A percentile compares a stretch with the other conserved stretches of the same genome.
phyloP scores from a whole-genome alignment of 2,113 vertebrate genomes.

The Tapirus terrestris region DNA sequence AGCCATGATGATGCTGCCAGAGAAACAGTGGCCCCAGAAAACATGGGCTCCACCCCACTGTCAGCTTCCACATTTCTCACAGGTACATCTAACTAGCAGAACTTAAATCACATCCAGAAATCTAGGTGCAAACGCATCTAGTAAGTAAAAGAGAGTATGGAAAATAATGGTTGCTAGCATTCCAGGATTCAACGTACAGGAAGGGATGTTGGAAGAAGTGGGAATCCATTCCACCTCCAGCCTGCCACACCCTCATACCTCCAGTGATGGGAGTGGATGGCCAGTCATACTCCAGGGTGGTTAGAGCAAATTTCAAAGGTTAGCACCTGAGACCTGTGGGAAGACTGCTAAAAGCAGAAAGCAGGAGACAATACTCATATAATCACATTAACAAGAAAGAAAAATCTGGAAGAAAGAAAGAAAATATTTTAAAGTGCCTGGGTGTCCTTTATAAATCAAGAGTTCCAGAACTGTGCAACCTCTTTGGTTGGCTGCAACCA shows the following conservation, averaged over 20 bases:
- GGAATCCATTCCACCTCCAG: neutral
- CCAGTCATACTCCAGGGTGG: neutral
- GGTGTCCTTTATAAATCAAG: neutral
- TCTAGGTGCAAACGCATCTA: neutral
- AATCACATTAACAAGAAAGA: neutral
- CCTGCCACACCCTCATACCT: neutral
- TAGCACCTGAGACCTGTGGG: neutral
- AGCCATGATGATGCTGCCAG: neutral
- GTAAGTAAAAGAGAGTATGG: neutral
- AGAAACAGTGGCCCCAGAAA: neutral
- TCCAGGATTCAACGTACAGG: neutral
- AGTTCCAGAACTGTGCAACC: neutral
- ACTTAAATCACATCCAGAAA: neutral
- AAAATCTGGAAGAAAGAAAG: neutral
- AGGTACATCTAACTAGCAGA: neutral
- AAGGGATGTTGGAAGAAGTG: slow-evolving; percentile 12
- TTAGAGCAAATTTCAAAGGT: neutral
- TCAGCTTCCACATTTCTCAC: neutral
- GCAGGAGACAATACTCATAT: neutral
- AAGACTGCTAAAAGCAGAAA: slow-evolving; percentile 4
- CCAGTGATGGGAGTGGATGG: neutral
- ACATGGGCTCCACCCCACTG: neutral
- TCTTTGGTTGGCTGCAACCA: neutral
- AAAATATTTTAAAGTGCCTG: neutral
- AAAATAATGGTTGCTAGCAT: neutral